Conservation (phyloP, 2,797 vertebrate genomes). For the Myoxocephalus aenaeus region DNA sequence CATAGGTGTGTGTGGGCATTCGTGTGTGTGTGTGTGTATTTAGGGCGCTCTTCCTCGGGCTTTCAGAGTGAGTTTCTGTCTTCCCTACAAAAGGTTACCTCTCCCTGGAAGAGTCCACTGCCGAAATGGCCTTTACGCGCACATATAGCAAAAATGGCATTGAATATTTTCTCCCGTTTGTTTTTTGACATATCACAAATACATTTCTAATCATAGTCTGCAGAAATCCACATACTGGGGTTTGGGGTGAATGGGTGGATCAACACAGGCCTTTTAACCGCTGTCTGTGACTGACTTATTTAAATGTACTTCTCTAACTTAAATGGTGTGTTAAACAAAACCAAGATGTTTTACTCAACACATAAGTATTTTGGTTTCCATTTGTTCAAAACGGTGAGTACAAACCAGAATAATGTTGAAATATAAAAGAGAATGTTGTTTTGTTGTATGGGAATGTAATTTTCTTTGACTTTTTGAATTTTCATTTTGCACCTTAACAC, state of each 20-base stretch:
- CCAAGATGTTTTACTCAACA: too few relatives aligned
- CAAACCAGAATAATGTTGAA: too few relatives aligned
- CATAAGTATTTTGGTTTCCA: too few relatives aligned
- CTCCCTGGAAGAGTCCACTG: conserved; percentile 52
- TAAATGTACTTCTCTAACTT: neutral
- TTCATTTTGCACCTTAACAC: too few relatives aligned
- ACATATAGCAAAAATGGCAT: neutral
- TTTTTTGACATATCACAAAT: neutral
- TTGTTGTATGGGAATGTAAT: too few relatives aligned
- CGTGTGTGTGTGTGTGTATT: conserved; percentile 17
- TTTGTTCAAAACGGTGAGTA: too few relatives aligned
- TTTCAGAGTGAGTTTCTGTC: conserved; percentile 56
- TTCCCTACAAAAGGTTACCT: conserved; percentile 65
- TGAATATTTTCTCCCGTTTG: neutral
- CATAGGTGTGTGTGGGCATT: neutral
- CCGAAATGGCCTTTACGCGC: conserved; percentile 60
- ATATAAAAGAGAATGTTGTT: too few relatives aligned
- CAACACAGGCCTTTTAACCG: neutral
- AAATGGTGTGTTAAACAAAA: neutral
- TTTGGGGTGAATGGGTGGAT: neutral
- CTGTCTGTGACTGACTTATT: conserved; percentile 9
- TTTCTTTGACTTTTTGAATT: neutral
- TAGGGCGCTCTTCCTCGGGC: conserved; percentile 47
- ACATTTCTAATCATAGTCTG: neutral
- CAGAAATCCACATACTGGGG: neutral